Base-by-base conservation (phyloP, 2,113 vertebrate species). In the Sorex fumeus region DNA sequence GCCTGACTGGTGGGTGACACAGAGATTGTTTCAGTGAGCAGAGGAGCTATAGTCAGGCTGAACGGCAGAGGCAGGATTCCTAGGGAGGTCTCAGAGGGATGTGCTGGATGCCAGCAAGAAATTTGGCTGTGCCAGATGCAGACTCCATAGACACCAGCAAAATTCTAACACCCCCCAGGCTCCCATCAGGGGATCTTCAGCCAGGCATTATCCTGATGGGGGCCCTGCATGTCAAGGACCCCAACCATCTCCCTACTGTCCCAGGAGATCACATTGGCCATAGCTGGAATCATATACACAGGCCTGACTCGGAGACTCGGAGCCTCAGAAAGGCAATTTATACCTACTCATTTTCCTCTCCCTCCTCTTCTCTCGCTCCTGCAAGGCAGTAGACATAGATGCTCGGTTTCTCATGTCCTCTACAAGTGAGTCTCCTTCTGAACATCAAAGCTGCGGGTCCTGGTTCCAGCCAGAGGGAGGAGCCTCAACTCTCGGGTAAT, bases 221-320 rank as follows among this genome's bases (percentile, higher is more conserved):
- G 40, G 28, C 70, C 12, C 0, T 23, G 45, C 66, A 66, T 74
- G 43, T 79, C 27, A 50, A 57, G 40, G 79, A 83, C 32, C 8
- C 32, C 0, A 1, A 11, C 15, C 0, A 0, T 47, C 34, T 82
- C 15, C 50, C 25, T 8, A 19, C 28, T 53, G 6, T 18, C 19
- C 9, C 1, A 1, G 3, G 23, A 91, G 74, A 16, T 70, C 57
- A 30, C 27, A 27, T 4, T 4, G 47, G 11, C 53, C 69, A 71
- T 18, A 6, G 8, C 32, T 36, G 16, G 7, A 34, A 16, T 70
- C 69, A 32, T 1, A 36, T 27, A 66, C 8, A 2, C 27, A 28
- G 27, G 27, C 64, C 57, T 23, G 18, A 60, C 18, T 15, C 19
- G 18, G 18, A 23, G 18, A 3, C 23, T 60, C 21, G 23, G 57